These are phyloP conservation scores for Melanogrammus aeglefinus DNA, from an alignment of 2,797 vertebrate genomes.

Conservation along the genomic window DNA sequence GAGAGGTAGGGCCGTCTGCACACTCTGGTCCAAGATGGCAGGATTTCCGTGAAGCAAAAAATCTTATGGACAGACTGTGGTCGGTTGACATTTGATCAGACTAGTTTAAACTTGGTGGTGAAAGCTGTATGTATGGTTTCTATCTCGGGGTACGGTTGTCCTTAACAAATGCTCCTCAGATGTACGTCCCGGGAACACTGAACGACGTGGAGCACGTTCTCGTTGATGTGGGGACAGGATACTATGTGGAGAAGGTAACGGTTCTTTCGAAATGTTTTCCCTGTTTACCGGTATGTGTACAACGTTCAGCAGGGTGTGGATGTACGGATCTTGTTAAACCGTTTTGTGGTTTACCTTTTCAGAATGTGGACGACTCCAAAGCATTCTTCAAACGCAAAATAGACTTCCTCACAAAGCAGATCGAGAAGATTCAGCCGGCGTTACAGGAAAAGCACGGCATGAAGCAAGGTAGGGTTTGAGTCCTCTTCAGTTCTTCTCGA, in stretches of 20 bases:
- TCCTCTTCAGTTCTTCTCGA: too few species aligned
- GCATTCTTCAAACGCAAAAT: conserved; percentile 92
- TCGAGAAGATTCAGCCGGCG: conserved; percentile 93
- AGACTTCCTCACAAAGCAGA: conserved; percentile 93
- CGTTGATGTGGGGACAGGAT: conserved; percentile 91
- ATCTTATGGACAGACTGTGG: background rate
- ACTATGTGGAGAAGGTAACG: conserved; percentile 92
- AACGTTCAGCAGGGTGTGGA: background rate
- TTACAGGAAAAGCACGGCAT: conserved; percentile 91
- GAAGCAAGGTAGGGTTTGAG: conserved; percentile 82
- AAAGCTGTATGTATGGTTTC: conserved; percentile 8
- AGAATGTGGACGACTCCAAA: conserved; percentile 83
- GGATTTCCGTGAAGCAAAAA: background rate
- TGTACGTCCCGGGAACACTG: conserved; percentile 93
- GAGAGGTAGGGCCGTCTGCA: background rate
- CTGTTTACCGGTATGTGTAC: background rate
- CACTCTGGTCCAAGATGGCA: background rate
- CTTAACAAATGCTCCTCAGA: conserved; percentile 77
- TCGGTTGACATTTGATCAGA: background rate
- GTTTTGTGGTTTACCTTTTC: conserved; percentile 18
- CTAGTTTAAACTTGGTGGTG: background rate
- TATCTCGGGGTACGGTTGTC: conserved; percentile 21
- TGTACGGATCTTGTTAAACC: background rate
- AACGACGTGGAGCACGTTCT: conserved; percentile 84
- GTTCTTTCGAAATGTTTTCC: conserved; percentile 3